Percentiles rank a stretch among this genome's conserved stretches.
Conservation (phyloP, 2,797 vertebrate species). For the Clangula hyemalis region DNA sequence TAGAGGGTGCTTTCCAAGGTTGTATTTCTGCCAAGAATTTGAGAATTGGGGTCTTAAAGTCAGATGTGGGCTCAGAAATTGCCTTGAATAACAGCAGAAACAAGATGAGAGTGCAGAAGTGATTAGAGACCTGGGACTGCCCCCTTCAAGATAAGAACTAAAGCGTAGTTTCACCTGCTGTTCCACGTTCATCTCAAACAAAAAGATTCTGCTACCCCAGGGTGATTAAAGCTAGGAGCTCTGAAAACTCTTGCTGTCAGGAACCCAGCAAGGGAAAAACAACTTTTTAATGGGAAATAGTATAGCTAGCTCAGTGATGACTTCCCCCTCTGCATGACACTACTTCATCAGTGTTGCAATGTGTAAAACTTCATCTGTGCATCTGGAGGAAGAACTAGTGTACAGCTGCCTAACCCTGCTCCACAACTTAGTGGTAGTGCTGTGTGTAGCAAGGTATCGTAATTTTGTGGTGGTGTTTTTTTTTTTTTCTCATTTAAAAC, state of each 20-base stretch:
- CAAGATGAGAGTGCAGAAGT: neutral
- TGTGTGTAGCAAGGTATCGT: fast-evolving
- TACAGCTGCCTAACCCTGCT: neutral
- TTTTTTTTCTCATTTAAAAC: neutral
- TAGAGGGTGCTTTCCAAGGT: neutral
- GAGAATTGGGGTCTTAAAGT: neutral
- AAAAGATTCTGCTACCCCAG: neutral
- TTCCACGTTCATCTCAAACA: neutral
- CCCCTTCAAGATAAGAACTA: neutral
- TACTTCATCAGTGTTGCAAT: too few relatives aligned
- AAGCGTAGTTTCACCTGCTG: neutral
- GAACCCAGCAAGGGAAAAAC: neutral
- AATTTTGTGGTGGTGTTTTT: too few relatives aligned
- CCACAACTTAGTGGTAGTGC: neutral
- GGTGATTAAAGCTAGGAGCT: neutral
- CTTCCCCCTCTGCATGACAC: too few relatives aligned
- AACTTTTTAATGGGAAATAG: neutral
- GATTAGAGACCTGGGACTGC: neutral
- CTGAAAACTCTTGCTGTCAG: neutral
- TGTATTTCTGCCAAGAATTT: neutral
- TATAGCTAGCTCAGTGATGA: neutral
- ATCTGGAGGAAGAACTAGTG: neutral
- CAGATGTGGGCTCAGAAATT: neutral
- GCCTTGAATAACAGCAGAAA: neutral
- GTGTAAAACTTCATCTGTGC: neutral